Percentiles rank a stretch among this genome's conserved stretches.
These are phyloP conservation scores for Eupelmus urozonus DNA, from an alignment of 2,888 invertebrate species.

Conservation along the genomic window DNA sequence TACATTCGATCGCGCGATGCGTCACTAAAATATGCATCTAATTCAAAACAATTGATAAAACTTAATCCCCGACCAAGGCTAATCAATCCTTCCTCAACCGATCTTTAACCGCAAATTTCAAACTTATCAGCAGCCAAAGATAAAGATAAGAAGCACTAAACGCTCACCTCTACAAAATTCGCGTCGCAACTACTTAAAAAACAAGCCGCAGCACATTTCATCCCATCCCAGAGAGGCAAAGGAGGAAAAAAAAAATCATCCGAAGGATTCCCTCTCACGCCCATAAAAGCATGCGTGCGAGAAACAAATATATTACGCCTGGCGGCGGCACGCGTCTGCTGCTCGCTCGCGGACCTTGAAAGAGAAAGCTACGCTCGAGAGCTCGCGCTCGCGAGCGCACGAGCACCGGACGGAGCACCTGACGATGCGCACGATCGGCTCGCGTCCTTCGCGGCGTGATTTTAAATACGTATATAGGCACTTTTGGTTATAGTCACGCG, in stretches of 20 bases:
- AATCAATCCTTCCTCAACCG: too few relatives aligned
- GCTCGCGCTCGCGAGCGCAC: not conserved
- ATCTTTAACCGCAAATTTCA: too few relatives aligned
- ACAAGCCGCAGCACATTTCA: too few relatives aligned
- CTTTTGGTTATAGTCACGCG: too few relatives aligned
- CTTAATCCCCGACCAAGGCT: not conserved
- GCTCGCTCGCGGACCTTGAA: constrained; percentile 37
- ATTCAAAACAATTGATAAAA: not conserved
- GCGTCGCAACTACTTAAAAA: too few relatives aligned
- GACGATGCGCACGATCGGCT: too few relatives aligned
- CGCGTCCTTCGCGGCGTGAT: too few relatives aligned
- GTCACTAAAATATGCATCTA: not conserved
- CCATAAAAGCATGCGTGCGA: not conserved
- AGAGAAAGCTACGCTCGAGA: constrained; percentile 46
- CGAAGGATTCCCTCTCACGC: not conserved
- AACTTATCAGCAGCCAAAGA: too few relatives aligned
- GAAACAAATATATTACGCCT: not conserved
- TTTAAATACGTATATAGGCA: too few relatives aligned
- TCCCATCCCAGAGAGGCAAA: not conserved
- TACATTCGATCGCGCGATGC: too few relatives aligned
- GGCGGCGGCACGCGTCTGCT: not conserved
- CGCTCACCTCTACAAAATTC: too few relatives aligned
- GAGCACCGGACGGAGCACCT: not conserved
- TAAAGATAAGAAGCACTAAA: too few relatives aligned
- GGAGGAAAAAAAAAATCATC: not conserved